These are phyloP conservation scores for Mus musculus DNA, from an alignment of 2,113 vertebrate genomes.

Conservation along the genomic window GRCm39 chr5:112014001-112014500, in stretches of 20 bases:
- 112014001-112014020: not conserved
- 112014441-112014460: not conserved
- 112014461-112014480: not conserved
- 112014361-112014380: not conserved
- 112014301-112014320: not conserved
- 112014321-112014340: not conserved
- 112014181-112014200: not conserved
- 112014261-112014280: not conserved
- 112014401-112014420: not conserved
- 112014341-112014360: not conserved
- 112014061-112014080: slow-evolving; percentile 35
- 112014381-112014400: not conserved
- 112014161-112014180: not conserved
- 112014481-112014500: not conserved
- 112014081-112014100: not conserved
- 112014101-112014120: not conserved
- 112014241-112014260: not conserved
- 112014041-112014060: not conserved
- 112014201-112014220: not conserved
- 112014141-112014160: not conserved
- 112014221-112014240: not conserved
- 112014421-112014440: not conserved
- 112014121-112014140: slow-evolving; percentile 23
- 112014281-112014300: not conserved
- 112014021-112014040: not conserved